phyloP scores from a whole-genome alignment of 2,888 invertebrate genomes.

The Blastobasis adustella region DNA sequence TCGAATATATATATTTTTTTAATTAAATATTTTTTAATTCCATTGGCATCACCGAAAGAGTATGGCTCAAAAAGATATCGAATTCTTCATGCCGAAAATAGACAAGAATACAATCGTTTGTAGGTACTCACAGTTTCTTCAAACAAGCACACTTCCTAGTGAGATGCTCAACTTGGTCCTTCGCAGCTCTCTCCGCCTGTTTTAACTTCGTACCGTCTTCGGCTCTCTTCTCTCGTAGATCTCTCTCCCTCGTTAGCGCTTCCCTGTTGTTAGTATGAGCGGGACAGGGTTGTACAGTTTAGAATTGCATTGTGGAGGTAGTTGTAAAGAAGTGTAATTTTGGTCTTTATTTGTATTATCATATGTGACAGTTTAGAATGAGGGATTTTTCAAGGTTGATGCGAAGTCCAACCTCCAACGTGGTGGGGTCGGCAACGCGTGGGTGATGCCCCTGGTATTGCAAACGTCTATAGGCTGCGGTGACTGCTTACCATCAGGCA shows the following conservation, averaged over 20 bases:
- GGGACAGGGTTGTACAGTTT: too few species aligned
- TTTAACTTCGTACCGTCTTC: constrained; percentile 56
- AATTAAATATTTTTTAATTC: too few species aligned
- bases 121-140: constrained; percentile 76
- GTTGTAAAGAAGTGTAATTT: neutral
- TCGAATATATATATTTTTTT: too few species aligned
- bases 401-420: too few species aligned
- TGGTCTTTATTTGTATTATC: neutral
- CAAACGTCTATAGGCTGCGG: too few species aligned
- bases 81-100: too few species aligned
- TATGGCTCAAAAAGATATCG: too few species aligned
- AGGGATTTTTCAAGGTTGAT: neutral
- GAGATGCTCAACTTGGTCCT: constrained; percentile 74
- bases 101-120: too few species aligned
- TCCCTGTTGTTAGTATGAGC: constrained; percentile 57
- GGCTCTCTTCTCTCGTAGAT: constrained; percentile 49
- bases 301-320: too few species aligned
- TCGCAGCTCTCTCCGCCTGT: constrained; percentile 62
- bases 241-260: constrained; percentile 61
- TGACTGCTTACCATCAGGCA: too few species aligned
- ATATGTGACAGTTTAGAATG: neutral
- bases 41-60: too few species aligned
- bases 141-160: constrained; percentile 76
- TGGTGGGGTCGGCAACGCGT: neutral
- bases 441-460: too few species aligned